Conservation (phyloP, 2,888 invertebrate genomes). For the Ernsta delagoae region DNA sequence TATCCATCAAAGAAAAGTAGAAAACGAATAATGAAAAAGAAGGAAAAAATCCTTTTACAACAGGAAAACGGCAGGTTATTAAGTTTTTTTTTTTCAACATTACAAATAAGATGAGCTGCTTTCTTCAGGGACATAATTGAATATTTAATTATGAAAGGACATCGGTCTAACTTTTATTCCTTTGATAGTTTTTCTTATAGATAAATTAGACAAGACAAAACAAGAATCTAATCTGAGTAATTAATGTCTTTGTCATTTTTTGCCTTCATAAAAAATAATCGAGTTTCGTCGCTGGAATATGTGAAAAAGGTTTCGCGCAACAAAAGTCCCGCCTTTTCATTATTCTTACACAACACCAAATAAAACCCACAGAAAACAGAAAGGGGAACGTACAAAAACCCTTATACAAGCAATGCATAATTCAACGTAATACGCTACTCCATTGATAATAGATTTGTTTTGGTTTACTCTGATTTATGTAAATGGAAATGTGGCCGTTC, state of each 20-base stretch:
- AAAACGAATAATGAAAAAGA: neutral
- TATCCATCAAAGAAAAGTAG: neutral
- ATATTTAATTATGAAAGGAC: conserved; percentile 2
- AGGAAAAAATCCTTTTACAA: neutral
- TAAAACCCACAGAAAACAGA: conserved; percentile 1
- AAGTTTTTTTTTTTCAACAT: neutral
- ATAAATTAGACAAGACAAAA: too few relatives aligned
- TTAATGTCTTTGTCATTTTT: too few relatives aligned
- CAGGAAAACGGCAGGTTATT: neutral
- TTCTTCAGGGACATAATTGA: neutral
- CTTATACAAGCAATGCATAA: conserved; percentile 27
- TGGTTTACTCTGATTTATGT: conserved; percentile 37
- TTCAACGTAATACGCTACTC: conserved; percentile 22
- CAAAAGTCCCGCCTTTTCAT: neutral
- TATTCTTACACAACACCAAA: conserved; percentile 6
- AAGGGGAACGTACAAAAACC: neutral
- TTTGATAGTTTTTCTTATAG: neutral
- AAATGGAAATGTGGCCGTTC: conserved; percentile 30
- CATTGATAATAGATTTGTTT: conserved; percentile 38
- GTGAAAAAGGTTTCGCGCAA: too few relatives aligned
- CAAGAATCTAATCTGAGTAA: too few relatives aligned
- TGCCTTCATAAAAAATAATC: too few relatives aligned
- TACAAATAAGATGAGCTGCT: neutral
- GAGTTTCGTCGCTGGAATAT: too few relatives aligned
- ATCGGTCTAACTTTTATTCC: neutral